A percentile compares a stretch with the other conserved stretches of the same genome.
These are phyloP conservation scores for Serilophus lunatus DNA, from an alignment of 2,113 vertebrate species.

Conservation along the genomic window DNA sequence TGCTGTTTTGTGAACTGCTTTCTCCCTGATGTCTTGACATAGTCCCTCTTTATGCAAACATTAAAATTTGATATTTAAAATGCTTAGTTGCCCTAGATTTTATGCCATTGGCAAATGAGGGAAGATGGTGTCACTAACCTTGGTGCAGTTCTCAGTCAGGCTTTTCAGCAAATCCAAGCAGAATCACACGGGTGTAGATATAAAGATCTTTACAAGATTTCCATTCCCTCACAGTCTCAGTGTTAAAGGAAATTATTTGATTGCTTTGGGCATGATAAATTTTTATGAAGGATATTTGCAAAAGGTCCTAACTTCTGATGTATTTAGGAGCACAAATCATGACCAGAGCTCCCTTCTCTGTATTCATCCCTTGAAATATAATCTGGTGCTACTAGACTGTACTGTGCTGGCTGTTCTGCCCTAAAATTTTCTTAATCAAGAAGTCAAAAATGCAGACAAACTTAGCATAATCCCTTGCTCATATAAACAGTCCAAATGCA, in stretches of 20 bases:
- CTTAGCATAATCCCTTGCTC: background rate
- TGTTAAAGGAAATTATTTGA: background rate
- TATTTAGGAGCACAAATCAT: background rate
- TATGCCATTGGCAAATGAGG: background rate
- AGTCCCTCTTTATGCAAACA: background rate
- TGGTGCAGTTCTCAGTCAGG: background rate
- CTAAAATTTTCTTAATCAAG: background rate
- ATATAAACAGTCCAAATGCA: background rate
- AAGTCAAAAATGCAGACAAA: background rate
- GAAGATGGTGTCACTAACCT: background rate
- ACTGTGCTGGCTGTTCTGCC: background rate
- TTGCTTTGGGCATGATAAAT: background rate
- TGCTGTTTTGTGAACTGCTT: background rate
- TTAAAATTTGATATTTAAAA: background rate
- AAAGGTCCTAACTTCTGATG: background rate
- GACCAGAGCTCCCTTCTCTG: background rate
- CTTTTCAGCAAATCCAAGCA: background rate
- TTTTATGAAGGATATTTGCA: background rate
- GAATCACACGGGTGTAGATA: background rate
- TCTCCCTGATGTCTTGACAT: background rate
- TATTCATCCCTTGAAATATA: background rate
- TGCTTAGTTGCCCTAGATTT: background rate
- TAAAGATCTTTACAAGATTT: background rate
- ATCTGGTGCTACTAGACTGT: background rate
- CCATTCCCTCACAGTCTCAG: background rate